A percentile compares a stretch with the other conserved stretches of the same genome.
These are phyloP conservation scores for Notechis scutatus DNA, from an alignment of 2,113 vertebrate species.

Conservation along the genomic window DNA sequence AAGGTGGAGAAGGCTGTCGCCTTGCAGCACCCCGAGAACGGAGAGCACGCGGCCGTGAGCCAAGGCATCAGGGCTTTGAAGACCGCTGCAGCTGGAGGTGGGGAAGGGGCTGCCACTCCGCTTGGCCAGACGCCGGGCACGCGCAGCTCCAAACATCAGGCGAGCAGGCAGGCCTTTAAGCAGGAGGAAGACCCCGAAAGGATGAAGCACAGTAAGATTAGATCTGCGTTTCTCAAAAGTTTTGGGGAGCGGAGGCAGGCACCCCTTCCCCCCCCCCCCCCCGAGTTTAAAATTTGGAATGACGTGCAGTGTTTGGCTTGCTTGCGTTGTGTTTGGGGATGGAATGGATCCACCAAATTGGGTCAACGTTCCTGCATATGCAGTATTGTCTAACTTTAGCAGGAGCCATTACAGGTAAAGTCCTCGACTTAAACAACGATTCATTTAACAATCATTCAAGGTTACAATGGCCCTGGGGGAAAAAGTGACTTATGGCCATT, in stretches of 20 bases:
- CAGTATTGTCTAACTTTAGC: too few relatives aligned
- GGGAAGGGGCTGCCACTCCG: constrained; percentile 47
- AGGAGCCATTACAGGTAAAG: too few relatives aligned
- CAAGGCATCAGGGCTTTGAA: constrained; percentile 73
- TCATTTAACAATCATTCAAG: not conserved
- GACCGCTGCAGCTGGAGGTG: constrained; percentile 61
- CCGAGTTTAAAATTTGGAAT: not conserved
- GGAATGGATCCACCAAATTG: not conserved
- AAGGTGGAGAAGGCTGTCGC: constrained; percentile 77
- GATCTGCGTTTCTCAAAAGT: constrained; percentile 4
- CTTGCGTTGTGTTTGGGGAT: not conserved
- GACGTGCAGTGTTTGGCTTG: not conserved
- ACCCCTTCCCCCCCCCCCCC: accelerated
- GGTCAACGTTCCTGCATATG: too few relatives aligned
- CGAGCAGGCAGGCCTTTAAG: constrained; percentile 63
- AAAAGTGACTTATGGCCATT: not conserved
- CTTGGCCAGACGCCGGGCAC: constrained; percentile 63
- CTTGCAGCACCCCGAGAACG: constrained; percentile 78
- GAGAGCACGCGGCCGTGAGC: constrained; percentile 71
- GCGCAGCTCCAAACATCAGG: constrained; percentile 65
- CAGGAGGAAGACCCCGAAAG: constrained; percentile 89
- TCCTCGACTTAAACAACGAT: not conserved
- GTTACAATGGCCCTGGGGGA: not conserved
- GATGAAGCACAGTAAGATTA: constrained; percentile 93
- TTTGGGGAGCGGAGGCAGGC: constrained; percentile 8